Evolutionary conservation across 2,797 vertebrate genomes (phyloP).

Genomic region (Lacerta bilineata): DNA sequence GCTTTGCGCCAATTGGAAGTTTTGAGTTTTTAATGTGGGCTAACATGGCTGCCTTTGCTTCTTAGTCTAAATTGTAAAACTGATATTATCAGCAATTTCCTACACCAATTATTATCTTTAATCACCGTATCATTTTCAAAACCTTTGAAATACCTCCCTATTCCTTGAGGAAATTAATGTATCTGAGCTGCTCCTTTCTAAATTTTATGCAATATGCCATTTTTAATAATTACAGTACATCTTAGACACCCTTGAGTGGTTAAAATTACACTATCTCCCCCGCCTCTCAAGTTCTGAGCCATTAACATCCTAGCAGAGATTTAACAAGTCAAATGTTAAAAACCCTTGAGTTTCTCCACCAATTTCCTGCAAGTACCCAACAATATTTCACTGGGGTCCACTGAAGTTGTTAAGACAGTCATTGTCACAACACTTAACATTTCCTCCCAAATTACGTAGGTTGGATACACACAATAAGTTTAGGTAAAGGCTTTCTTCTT

Average conservation of each 20-base stretch:
- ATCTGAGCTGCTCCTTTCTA: not conserved
- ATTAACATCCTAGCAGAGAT: not conserved
- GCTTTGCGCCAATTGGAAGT: no score
- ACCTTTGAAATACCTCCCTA: not conserved
- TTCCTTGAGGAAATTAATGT: conserved; percentile 24
- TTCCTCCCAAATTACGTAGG: not conserved
- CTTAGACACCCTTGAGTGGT: not conserved
- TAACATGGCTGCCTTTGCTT: no score
- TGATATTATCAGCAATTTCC: not conserved
- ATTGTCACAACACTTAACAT: not conserved
- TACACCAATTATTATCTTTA: not conserved
- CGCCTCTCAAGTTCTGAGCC: not conserved
- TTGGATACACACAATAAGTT: not conserved
- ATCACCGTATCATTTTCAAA: not conserved
- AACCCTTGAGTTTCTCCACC: not conserved
- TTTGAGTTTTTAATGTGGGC: no score
- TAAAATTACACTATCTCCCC: not conserved
- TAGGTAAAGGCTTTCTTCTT: not conserved
- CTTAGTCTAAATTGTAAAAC: not conserved
- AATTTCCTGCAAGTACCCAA: not conserved
- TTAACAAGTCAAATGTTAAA: not conserved
- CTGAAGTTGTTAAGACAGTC: not conserved
- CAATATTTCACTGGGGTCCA: not conserved
- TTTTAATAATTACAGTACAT: not conserved
- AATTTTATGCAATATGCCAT: not conserved